phyloP scores from a whole-genome alignment of 2,888 invertebrate species.

The Myathropa florea region DNA sequence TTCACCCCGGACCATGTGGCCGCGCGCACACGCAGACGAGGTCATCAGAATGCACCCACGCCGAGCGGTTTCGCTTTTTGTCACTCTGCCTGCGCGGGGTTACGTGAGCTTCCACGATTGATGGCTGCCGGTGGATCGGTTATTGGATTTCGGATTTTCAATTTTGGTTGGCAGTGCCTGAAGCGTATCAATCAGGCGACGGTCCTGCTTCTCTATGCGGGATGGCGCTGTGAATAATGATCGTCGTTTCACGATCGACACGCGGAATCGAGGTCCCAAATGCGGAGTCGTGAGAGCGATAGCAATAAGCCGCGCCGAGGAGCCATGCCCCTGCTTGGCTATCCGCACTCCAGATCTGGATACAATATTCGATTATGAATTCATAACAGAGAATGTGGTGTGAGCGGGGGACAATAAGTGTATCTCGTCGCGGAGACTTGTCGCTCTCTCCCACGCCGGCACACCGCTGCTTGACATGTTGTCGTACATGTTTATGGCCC shows the following conservation, averaged over 20 bases:
- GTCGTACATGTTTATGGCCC: slow-evolving; percentile 23
- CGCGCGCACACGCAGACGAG: slow-evolving; percentile 23
- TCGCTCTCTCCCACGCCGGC: slow-evolving; percentile 8
- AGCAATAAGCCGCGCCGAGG: slow-evolving; percentile 27
- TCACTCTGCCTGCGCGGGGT: slow-evolving; percentile 7
- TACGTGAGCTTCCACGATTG: slow-evolving; percentile 35
- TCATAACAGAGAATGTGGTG: slow-evolving; percentile 35
- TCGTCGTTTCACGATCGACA: slow-evolving; percentile 39
- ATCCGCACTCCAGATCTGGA: slow-evolving; percentile 54
- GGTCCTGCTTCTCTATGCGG: not conserved
- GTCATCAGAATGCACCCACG: slow-evolving; percentile 63
- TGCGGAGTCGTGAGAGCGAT: slow-evolving; percentile 53
- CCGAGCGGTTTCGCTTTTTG: slow-evolving; percentile 43
- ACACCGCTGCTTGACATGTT: slow-evolving; percentile 2
- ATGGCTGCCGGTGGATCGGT: slow-evolving; percentile 43
- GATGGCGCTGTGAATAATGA: slow-evolving; percentile 48
- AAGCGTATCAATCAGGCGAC: slow-evolving; percentile 35
- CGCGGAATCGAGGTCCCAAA: slow-evolving; percentile 42
- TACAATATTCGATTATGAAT: slow-evolving; percentile 47
- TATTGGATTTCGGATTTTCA: slow-evolving; percentile 22
- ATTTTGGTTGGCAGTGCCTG: not conserved
- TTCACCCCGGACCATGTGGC: slow-evolving; percentile 46
- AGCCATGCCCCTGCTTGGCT: not conserved
- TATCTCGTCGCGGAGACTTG: slow-evolving; percentile 36
- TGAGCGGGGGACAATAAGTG: slow-evolving; percentile 2